Base-by-base conservation (phyloP, 2,888 invertebrate species). In the Chesias legatella region DNA sequence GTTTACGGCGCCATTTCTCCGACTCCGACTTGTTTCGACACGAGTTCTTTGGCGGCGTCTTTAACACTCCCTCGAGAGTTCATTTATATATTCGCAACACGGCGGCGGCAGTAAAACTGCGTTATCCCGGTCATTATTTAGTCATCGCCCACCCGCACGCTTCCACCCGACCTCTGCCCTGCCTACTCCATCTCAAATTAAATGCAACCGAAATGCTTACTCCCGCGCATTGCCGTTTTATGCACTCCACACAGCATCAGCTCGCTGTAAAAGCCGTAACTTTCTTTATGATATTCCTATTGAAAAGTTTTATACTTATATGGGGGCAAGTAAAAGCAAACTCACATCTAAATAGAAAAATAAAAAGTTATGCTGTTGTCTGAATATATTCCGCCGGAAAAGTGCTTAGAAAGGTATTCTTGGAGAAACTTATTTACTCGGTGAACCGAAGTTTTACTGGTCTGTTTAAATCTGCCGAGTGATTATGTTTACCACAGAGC, bases 81-180 rank as follows among this genome's bases (percentile, higher is more conserved):
- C 79, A 86, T 86, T 86, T 88, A 84, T 86, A 82, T 85, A 88
- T 86, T 85, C 86, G 78, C 78, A 81, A 81, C 85, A 81, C 86
- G 86, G 76, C 82, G 78, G 65, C 73, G 67, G 86, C 79, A 82
- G 84, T 86, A 88, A 88, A 88, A 82, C 80, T 79, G 86, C 80
- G 86, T 88, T 86, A 88, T 83, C 79, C 84, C 67, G 72, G 84
- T 86, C 86, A 86, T 88, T 86, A 86, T 84, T 88, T 85, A 88
- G 88, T 86, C 86, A 88, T 86, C 85, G 76, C 79, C n/a, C 75
- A 25, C 39, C 39, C 63, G 69, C 49, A 44, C 45, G 38, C 43
- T 34, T 31, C 25, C 13, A 17, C 13, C 27, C 28, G 8, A 33
- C 39, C 31, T 26, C 38, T 48, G n/a, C n/a, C n/a, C n/a, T n/a